Conservation (phyloP, 2,113 vertebrate species). For the Nannospalax galili region DNA sequence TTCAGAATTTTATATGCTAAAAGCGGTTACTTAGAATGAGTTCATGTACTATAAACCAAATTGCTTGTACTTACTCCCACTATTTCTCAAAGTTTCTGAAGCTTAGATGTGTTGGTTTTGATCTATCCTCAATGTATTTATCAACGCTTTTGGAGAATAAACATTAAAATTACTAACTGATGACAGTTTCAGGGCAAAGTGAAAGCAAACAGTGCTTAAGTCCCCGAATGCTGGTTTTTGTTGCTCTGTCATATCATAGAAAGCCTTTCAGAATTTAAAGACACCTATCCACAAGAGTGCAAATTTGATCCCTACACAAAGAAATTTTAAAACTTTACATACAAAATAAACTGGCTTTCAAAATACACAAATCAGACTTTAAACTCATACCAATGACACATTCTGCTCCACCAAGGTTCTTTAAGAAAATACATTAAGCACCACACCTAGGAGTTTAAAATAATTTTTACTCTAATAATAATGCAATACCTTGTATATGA, state of each 20-base stretch:
- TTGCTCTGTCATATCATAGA: conserved; percentile 60
- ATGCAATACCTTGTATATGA: conserved; percentile 95
- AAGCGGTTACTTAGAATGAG: conserved; percentile 55
- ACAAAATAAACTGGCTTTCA: conserved; percentile 71
- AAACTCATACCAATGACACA: not conserved
- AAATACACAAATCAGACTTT: conserved; percentile 85
- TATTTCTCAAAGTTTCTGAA: not conserved
- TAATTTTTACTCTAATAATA: conserved; percentile 34
- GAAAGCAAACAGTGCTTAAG: conserved; percentile 41
- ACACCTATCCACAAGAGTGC: conserved; percentile 60
- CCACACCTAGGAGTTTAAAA: not conserved
- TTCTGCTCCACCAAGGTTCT: not conserved
- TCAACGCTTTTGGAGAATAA: conserved; percentile 69
- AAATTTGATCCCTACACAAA: conserved; percentile 81
- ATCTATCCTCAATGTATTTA: conserved; percentile 30
- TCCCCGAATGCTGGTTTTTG: conserved; percentile 29
- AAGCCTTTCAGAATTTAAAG: conserved; percentile 78
- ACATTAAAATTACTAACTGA: conserved; percentile 65
- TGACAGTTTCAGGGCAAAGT: conserved; percentile 75
- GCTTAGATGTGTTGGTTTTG: not conserved
- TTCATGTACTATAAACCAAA: conserved; percentile 40
- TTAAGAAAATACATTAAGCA: not conserved
- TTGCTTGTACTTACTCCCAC: not conserved
- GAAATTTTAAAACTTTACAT: conserved; percentile 78
- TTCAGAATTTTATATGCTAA: conserved; percentile 45